Percentiles rank a stretch among this genome's conserved stretches.
Evolutionary conservation across 1,140 invertebrate genomes (phyloP).

Genomic region (Hycleus cichorii): DNA sequence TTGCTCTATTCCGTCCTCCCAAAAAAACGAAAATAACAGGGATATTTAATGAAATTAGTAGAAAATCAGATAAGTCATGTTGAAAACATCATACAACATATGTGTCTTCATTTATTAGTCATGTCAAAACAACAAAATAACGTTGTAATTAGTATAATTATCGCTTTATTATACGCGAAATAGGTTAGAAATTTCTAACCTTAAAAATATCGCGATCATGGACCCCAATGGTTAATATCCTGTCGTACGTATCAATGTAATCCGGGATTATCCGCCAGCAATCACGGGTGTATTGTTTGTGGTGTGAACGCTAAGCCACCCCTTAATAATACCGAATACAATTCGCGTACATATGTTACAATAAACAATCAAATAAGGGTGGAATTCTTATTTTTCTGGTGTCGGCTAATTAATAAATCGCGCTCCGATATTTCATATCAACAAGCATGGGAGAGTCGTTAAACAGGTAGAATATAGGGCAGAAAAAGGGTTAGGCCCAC

Average conservation of each 20-base stretch:
- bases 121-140: slow-evolving; percentile 11
- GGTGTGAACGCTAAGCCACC: slow-evolving; percentile 35
- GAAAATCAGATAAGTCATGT: slow-evolving; percentile 14
- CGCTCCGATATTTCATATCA: slow-evolving; percentile 36
- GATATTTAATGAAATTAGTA: slow-evolving; percentile 14
- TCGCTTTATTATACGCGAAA: neutral
- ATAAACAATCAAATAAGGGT: neutral
- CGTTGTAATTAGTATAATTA: slow-evolving; percentile 6
- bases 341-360: neutral
- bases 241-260: slow-evolving; percentile 35
- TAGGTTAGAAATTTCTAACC: neutral
- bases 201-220: slow-evolving; percentile 9
- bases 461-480: too few relatives aligned
- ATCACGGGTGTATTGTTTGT: slow-evolving; percentile 37
- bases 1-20: neutral
- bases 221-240: slow-evolving; percentile 26
- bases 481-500: slow-evolving; percentile 32
- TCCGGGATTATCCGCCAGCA: slow-evolving; percentile 37
- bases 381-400: neutral
- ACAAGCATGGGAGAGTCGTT: slow-evolving; percentile 26
- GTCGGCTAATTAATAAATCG: slow-evolving; percentile 36
- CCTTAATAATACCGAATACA: slow-evolving; percentile 1
- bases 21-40: neutral
- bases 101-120: slow-evolving; percentile 7
- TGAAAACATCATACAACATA: slow-evolving; percentile 11